phyloP scores from a whole-genome alignment of 2,797 vertebrate species.

The Clarias laeviceps region DNA sequence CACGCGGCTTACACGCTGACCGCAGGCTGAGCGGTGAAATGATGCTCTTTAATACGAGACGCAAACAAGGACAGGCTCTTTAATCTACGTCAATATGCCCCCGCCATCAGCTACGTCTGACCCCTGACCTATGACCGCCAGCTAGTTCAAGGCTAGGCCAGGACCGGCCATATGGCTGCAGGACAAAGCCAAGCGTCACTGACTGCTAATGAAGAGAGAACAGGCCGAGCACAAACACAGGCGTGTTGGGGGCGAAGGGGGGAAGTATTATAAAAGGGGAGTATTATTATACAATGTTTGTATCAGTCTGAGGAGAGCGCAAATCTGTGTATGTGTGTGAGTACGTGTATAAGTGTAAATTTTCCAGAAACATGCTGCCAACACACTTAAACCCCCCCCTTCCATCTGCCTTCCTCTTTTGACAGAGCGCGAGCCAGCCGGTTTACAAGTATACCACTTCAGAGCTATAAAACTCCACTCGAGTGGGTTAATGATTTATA shows the following conservation, averaged over 20 bases:
- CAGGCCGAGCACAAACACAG: slow-evolving; percentile 35
- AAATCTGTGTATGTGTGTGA: slow-evolving; percentile 22
- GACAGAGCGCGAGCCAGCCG: slow-evolving; percentile 44
- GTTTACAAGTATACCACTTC: slow-evolving; percentile 64
- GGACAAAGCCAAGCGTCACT: slow-evolving; percentile 31
- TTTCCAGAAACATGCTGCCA: slow-evolving; percentile 47
- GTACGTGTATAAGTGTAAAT: slow-evolving; percentile 34
- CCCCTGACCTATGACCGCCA: slow-evolving; percentile 54
- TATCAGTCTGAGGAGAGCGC: slow-evolving; percentile 8
- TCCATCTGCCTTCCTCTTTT: slow-evolving; percentile 55
- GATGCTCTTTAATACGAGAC: slow-evolving; percentile 13
- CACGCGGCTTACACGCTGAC: slow-evolving; percentile 65
- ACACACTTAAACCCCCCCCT: slow-evolving; percentile 37
- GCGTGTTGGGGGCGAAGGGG: slow-evolving; percentile 7
- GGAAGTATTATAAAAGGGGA: background rate
- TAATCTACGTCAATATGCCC: slow-evolving; percentile 48
- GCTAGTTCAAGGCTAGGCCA: slow-evolving; percentile 67
- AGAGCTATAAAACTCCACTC: slow-evolving; percentile 67
- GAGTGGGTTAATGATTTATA: slow-evolving; percentile 64
- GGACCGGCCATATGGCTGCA: slow-evolving; percentile 37
- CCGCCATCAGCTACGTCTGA: slow-evolving; percentile 48
- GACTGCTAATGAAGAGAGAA: slow-evolving; percentile 45
- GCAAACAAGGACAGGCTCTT: slow-evolving; percentile 50
- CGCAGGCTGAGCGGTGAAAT: slow-evolving; percentile 52
- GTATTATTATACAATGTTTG: slow-evolving; percentile 35